Evolutionary conservation across 2,113 vertebrate genomes (phyloP).

Genomic region (Regulus satrapa): DNA sequence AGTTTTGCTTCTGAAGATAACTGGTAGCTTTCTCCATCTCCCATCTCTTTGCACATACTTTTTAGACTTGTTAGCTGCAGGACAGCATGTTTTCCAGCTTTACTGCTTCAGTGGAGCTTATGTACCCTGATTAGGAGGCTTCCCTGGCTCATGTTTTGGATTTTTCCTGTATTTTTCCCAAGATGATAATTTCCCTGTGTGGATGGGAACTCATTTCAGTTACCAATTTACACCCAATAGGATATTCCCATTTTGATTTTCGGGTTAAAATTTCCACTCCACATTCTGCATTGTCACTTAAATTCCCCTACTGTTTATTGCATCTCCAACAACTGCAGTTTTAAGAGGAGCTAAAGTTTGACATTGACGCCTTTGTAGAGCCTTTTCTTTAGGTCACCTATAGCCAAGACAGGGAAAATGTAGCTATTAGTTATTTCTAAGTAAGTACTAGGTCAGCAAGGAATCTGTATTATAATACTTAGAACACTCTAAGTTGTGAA

Average conservation of each 20-base stretch:
- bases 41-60: not conserved
- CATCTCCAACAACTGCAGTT: not conserved
- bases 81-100: not conserved
- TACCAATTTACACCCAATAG: not conserved
- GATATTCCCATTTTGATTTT: not conserved
- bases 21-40: not conserved
- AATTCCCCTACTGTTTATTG: not conserved
- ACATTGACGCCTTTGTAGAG: not conserved
- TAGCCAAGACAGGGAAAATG: not conserved
- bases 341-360: not conserved
- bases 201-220: not conserved
- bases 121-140: not conserved
- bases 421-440: not conserved
- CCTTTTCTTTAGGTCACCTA: not conserved
- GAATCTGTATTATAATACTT: not conserved
- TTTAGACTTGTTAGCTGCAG: not conserved
- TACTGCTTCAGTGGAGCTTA: not conserved
- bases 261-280: not conserved
- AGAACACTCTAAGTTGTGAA: not conserved
- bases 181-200: not conserved
- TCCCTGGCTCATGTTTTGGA: not conserved
- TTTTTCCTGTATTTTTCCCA: not conserved
- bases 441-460: not conserved
- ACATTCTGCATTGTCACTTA: not conserved
- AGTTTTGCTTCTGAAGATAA: not conserved